Evolutionary conservation across 2,797 vertebrate species (phyloP).

Genomic region (Dromococcyx pavoninus): DNA sequence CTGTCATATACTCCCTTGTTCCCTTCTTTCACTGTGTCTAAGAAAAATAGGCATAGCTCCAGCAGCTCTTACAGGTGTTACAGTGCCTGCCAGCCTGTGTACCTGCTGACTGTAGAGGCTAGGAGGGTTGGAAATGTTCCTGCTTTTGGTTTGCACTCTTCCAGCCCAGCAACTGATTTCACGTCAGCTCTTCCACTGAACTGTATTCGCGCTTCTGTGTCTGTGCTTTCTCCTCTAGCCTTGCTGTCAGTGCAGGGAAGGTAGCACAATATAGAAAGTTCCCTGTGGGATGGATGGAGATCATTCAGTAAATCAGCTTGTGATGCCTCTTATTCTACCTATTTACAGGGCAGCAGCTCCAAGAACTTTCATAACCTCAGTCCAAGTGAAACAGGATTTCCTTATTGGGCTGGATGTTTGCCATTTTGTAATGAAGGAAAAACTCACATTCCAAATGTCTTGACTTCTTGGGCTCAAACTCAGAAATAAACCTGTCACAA

Average conservation of each 20-base stretch:
- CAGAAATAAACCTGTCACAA: neutral
- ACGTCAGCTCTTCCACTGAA: neutral
- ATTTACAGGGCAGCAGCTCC: neutral
- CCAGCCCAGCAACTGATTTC: neutral
- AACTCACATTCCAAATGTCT: neutral
- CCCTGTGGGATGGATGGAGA: neutral
- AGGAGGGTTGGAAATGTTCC: neutral
- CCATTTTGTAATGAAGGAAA: neutral
- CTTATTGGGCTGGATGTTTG: neutral
- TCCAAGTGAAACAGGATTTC: neutral
- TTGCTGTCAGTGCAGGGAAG: neutral
- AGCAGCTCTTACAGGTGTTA: neutral
- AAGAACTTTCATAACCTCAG: neutral
- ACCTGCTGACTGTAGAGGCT: neutral
- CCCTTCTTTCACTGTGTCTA: neutral
- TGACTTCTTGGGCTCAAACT: neutral
- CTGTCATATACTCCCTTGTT: neutral
- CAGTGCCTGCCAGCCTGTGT: neutral
- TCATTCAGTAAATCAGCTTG: neutral
- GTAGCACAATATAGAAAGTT: neutral
- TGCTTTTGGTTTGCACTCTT: neutral
- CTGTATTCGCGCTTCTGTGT: neutral
- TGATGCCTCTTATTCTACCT: neutral
- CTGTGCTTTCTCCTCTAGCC: neutral
- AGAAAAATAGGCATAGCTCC: neutral